These are phyloP conservation scores for Passerina amoena DNA, from an alignment of 2,113 vertebrate species.

Conservation along the genomic window DNA sequence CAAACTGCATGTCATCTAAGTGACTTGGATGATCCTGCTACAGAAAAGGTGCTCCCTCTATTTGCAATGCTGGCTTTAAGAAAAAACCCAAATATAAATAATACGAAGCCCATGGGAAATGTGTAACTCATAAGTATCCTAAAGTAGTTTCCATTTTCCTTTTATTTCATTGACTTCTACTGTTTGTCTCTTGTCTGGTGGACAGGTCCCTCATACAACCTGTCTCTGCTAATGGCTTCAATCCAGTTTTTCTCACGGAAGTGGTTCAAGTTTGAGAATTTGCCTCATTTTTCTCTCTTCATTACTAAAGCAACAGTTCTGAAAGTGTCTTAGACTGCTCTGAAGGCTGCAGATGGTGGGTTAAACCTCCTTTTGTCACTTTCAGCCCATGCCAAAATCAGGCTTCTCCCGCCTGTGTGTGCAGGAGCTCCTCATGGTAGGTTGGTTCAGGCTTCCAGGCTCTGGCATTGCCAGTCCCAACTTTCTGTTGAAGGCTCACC, in stretches of 20 bases:
- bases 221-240: background rate
- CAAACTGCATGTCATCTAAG: background rate
- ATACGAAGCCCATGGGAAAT: background rate
- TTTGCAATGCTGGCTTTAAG: background rate
- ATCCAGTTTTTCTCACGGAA: background rate
- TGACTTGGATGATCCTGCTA: background rate
- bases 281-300: background rate
- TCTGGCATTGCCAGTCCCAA: background rate
- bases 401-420: background rate
- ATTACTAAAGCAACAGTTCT: background rate
- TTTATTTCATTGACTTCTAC: background rate
- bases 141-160: background rate
- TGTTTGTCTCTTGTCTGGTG: rapidly evolving
- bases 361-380: background rate
- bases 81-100: background rate
- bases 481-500: background rate
- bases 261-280: background rate
- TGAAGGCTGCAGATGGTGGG: background rate
- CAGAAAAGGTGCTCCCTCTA: background rate
- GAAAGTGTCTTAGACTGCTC: background rate
- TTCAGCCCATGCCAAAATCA: background rate
- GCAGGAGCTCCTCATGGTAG: background rate
- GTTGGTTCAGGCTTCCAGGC: background rate
- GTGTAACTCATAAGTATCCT: background rate
- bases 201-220: rapidly evolving